phyloP scores from a whole-genome alignment of 2,113 vertebrate genomes.

The Penelope pileata region DNA sequence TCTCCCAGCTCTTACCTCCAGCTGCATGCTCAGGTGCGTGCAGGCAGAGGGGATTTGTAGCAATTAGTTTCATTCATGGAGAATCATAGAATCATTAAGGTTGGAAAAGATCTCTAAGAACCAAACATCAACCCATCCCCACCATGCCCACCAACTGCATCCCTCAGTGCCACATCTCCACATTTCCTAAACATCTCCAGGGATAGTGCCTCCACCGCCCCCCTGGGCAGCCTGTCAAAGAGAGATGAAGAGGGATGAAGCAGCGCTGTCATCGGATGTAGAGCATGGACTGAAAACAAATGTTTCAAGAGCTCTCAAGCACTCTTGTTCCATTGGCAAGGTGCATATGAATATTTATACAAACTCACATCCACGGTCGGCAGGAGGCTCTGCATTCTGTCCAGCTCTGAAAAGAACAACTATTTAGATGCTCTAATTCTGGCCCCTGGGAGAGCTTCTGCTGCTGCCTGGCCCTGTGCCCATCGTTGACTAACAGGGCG shows the following conservation, averaged over 20 bases:
- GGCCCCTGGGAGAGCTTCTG: fast-evolving
- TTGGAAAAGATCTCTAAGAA: too few relatives aligned
- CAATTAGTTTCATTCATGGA: too few relatives aligned
- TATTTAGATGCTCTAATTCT: background rate
- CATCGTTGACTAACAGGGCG: background rate
- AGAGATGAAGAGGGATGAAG: background rate
- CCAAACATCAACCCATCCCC: too few relatives aligned
- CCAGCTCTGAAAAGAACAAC: background rate
- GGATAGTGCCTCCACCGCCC: too few relatives aligned
- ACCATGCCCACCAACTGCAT: too few relatives aligned
- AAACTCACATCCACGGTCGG: fast-evolving
- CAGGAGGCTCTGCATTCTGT: background rate
- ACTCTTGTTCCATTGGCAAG: background rate
- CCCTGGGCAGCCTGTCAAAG: too few relatives aligned
- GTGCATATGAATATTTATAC: fast-evolving
- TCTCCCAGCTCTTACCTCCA: background rate
- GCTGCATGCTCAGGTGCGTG: fast-evolving
- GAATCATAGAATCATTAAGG: too few relatives aligned
- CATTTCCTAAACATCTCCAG: too few relatives aligned
- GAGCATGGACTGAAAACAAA: background rate
- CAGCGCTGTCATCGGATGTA: fast-evolving
- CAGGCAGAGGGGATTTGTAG: background rate
- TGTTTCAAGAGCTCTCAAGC: background rate
- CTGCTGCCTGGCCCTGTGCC: background rate
- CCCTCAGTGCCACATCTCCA: too few relatives aligned